phyloP scores from a whole-genome alignment of 2,888 invertebrate genomes.

The Hedychridium roseum region DNA sequence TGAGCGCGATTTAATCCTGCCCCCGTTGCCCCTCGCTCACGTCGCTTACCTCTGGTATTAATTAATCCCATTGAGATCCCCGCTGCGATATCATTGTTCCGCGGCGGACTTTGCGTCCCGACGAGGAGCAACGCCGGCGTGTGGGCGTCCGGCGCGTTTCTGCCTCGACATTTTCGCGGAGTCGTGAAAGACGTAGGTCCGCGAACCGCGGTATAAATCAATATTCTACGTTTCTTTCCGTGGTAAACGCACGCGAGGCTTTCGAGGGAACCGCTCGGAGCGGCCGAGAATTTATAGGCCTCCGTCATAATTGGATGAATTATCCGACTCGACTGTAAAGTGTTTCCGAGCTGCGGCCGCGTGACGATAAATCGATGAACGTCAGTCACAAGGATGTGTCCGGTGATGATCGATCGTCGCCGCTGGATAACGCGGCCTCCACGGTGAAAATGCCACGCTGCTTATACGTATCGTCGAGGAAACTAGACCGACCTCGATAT shows the following conservation, averaged over 20 bases:
- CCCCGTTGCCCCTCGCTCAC: slow-evolving; percentile 24
- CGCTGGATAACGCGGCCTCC: slow-evolving; percentile 17
- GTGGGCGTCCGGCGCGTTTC: not conserved
- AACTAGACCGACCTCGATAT: slow-evolving; percentile 35
- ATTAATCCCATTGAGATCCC: slow-evolving; percentile 58
- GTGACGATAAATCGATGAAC: slow-evolving; percentile 16
- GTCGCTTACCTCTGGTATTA: slow-evolving; percentile 48
- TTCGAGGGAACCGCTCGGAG: too few relatives aligned
- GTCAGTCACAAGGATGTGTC: slow-evolving; percentile 18
- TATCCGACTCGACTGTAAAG: slow-evolving; percentile 10
- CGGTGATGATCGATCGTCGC: slow-evolving; percentile 31
- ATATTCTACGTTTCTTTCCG: not conserved
- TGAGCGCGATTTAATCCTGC: too few relatives aligned
- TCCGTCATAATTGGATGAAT: not conserved
- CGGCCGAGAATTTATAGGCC: not conserved
- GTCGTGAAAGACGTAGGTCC: not conserved
- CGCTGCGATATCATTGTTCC: slow-evolving; percentile 52
- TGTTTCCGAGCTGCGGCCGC: not conserved
- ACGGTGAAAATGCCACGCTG: too few relatives aligned
- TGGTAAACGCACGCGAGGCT: not conserved
- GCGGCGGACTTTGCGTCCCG: slow-evolving; percentile 32
- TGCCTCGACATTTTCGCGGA: not conserved
- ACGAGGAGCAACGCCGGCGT: slow-evolving; percentile 26
- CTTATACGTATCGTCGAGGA: slow-evolving; percentile 30
- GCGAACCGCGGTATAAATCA: not conserved